Conservation (phyloP, 1,140 invertebrate species). For the Euschistus heros region DNA sequence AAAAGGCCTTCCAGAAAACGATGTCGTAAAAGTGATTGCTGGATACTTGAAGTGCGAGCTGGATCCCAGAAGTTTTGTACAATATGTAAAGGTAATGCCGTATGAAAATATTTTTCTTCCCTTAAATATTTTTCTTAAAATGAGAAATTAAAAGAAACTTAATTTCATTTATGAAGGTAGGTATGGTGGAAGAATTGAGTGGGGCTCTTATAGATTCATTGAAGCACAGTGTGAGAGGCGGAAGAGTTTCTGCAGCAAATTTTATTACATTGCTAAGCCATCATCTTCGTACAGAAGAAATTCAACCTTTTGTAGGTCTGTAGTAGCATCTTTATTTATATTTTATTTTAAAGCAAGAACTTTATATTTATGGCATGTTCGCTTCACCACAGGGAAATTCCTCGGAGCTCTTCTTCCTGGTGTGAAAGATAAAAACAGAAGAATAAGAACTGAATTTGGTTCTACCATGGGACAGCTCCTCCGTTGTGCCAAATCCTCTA, state of each 20-base stretch:
- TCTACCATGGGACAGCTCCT: conserved; percentile 75
- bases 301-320: conserved; percentile 51
- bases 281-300: conserved; percentile 40
- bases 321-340: no score
- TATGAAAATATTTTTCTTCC: background rate
- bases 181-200: conserved; percentile 63
- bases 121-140: background rate
- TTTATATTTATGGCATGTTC: background rate
- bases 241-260: conserved; percentile 74
- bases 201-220: conserved; percentile 72
- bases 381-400: conserved; percentile 52
- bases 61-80: conserved; percentile 7
- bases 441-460: conserved; percentile 72
- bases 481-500: conserved; percentile 73
- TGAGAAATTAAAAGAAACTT: background rate
- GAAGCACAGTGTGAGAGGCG: conserved; percentile 65
- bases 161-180: conserved; percentile 60
- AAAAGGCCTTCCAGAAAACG: conserved; percentile 20
- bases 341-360: no score
- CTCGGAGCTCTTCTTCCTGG: conserved; percentile 65
- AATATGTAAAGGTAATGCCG: conserved; percentile 6
- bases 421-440: conserved; percentile 68
- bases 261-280: conserved; percentile 66
- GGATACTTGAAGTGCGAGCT: conserved; percentile 47
- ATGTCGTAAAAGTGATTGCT: conserved; percentile 49